These are phyloP conservation scores for Pantherophis guttatus DNA, from an alignment of 2,113 vertebrate genomes.

Conservation along the genomic window DNA sequence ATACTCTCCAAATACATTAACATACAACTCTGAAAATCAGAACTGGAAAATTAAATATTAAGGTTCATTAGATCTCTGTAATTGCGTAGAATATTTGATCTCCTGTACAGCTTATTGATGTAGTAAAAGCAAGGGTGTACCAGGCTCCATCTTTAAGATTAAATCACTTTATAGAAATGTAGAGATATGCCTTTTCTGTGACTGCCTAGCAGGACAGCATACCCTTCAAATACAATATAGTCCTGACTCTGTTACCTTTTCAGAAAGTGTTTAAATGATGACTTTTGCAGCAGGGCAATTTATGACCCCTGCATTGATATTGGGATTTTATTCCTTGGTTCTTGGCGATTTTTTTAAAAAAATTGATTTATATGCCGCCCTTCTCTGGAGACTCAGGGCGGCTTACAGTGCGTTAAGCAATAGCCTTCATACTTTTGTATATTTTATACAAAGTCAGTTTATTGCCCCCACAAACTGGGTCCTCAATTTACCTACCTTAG, in stretches of 20 bases:
- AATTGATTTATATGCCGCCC: too few species aligned
- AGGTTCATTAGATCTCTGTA: background rate
- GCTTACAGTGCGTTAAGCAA: too few species aligned
- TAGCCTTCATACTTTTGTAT: too few species aligned
- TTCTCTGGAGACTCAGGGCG: too few species aligned
- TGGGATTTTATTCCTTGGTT: background rate
- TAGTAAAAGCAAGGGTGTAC: background rate
- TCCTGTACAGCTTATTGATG: background rate
- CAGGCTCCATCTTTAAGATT: background rate
- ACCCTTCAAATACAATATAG: background rate
- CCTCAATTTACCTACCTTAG: too few species aligned
- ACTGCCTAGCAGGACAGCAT: background rate
- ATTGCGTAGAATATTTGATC: background rate
- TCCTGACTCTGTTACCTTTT: background rate
- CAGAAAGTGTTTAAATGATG: background rate
- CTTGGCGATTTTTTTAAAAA: background rate
- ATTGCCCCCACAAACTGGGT: too few species aligned
- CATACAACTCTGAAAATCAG: background rate
- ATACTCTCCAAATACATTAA: conserved; percentile 1
- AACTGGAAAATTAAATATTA: background rate
- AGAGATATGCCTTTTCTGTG: background rate
- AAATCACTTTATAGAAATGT: background rate
- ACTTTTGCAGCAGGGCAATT: background rate
- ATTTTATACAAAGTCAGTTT: too few species aligned
- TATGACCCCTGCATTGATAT: background rate